These are phyloP conservation scores for Metopia argyrocephala DNA, from an alignment of 2,888 invertebrate genomes.

Conservation along the genomic window DNA sequence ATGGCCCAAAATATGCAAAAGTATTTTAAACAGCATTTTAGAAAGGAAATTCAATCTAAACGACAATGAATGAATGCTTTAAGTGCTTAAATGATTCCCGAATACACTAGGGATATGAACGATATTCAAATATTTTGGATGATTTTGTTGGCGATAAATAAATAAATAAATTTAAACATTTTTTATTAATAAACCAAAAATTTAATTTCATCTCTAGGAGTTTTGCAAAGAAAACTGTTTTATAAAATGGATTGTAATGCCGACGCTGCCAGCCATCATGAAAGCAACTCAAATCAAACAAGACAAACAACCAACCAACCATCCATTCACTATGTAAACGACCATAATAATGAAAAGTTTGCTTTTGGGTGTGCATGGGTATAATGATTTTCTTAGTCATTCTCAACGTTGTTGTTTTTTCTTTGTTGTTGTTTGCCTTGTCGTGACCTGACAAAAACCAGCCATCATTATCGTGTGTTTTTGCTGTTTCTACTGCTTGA, in stretches of 20 bases:
- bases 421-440: neutral
- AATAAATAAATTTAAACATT: no score
- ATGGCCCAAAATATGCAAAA: no score
- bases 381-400: neutral
- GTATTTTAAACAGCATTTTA: no score
- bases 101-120: no score
- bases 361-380: neutral
- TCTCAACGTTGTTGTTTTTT: constrained; percentile 13
- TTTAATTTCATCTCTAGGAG: no score
- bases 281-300: constrained; percentile 22
- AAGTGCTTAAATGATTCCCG: no score
- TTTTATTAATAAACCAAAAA: no score
- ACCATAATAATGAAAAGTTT: neutral
- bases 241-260: neutral
- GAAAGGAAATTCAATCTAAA: no score
- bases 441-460: constrained; percentile 30
- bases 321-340: neutral
- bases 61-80: no score
- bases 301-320: constrained; percentile 4
- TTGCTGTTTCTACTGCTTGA: neutral
- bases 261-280: constrained; percentile 55
- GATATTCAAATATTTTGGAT: no score
- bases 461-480: constrained; percentile 48
- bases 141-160: no score
- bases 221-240: no score